Evolutionary conservation across 1,140 invertebrate species (phyloP), one percentile per base, ranked within the genome.

Genomic region (Drosophila pachea): DNA sequence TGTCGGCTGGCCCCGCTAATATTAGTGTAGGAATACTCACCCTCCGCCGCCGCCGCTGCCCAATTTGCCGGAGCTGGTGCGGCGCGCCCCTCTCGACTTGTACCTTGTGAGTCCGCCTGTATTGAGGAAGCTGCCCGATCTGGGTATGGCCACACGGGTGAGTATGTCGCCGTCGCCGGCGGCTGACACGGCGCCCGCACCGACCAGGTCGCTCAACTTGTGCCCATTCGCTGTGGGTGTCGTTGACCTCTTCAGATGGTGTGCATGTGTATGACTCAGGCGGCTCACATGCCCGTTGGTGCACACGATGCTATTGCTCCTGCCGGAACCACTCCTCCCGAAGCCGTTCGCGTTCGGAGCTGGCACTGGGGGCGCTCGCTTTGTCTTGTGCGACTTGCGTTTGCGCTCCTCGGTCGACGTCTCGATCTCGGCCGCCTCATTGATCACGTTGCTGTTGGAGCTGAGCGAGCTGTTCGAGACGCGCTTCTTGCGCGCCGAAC

Each of bases 51-150:
- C 86, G 42, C 86, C 82, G 22, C 73, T 71, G 14, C 76, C 73
- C 33, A 78, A 38, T 60, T 86, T 87, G 14, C 74, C 82, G 3
- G 88, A 88, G 60, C 72, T 89, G 4, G 68, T 70, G 22, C 88
- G 72, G 7, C 89, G 60, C 22, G 89, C 89, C 35, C 81, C 89
- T 55, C 89, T 59, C 36, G 93, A 93, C 88, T 94, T 94, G 78
- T 94, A 94, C 61, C 93, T 90, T 14, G 92, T 93, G 40, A 93
- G 89, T 7, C 93, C 93, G n/a, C 93, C 93, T 14, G 94, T 93
- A 77, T 95, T 95, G 0, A 96, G 89, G 76, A 96, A 96, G 79
- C 95, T 96, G 2, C 94, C 93, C 55, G 94, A 94, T 74, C 95
- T 91, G 7, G 95, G 95, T 76, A 96, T 93, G 16, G 95, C 95